Conservation (phyloP, 2,113 vertebrate genomes). For the Rhodinocichla rosea region DNA sequence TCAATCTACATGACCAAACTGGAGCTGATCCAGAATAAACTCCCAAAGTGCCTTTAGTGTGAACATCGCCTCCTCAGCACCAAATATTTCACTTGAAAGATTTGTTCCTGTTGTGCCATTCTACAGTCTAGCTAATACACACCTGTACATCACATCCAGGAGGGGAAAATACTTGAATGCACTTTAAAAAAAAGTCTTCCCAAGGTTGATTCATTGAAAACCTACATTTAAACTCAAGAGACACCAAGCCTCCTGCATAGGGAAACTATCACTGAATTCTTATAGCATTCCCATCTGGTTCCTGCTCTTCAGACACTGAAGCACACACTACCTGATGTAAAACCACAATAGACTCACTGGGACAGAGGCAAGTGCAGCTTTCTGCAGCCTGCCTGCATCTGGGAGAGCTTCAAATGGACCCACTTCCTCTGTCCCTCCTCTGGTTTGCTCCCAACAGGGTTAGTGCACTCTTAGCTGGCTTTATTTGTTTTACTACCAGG, state of each 20-base stretch:
- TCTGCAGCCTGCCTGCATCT: background rate
- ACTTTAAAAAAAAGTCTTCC: background rate
- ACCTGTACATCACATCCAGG: background rate
- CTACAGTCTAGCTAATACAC: background rate
- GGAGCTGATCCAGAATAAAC: conserved; percentile 8
- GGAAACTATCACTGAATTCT: background rate
- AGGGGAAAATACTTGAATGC: background rate
- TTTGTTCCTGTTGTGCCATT: background rate
- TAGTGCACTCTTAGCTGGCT: background rate
- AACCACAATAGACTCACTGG: background rate
- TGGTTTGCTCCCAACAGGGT: background rate
- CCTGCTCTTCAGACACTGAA: background rate
- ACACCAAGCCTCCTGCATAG: background rate
- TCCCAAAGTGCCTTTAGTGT: background rate
- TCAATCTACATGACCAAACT: background rate
- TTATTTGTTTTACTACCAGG: background rate
- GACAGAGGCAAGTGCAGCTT: background rate
- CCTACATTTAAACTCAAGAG: background rate
- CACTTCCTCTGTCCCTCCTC: background rate
- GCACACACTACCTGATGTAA: background rate
- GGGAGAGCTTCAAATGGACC: background rate
- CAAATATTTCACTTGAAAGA: background rate
- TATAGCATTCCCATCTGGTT: background rate
- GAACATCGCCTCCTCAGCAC: background rate
- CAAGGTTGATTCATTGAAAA: background rate